phyloP scores from a whole-genome alignment of 2,888 invertebrate genomes.

The Thera obeliscata region DNA sequence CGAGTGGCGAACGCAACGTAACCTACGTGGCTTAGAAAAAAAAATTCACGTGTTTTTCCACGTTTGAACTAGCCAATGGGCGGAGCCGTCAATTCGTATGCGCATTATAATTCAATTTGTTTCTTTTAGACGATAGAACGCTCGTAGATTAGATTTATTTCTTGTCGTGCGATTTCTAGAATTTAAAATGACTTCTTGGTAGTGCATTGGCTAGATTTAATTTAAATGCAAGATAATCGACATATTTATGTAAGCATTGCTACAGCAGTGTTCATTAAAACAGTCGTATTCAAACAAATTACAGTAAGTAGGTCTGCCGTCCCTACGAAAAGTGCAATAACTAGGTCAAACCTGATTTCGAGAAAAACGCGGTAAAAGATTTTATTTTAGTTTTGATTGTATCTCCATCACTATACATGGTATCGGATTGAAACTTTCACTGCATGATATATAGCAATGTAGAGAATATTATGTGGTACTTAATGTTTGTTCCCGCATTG shows the following conservation, averaged over 20 bases:
- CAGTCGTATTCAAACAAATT: too few relatives aligned
- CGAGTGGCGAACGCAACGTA: constrained; percentile 67
- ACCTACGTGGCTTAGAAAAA: constrained; percentile 79
- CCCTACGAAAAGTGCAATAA: too few relatives aligned
- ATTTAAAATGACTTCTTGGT: constrained; percentile 7
- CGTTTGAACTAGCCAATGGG: constrained; percentile 73
- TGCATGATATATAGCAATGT: too few relatives aligned
- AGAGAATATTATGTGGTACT: too few relatives aligned
- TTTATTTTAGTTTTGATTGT: too few relatives aligned
- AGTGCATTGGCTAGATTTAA: constrained; percentile 2
- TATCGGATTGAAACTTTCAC: too few relatives aligned
- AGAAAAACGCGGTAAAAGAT: too few relatives aligned
- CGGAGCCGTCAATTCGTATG: constrained; percentile 58
- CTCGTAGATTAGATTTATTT: constrained; percentile 31
- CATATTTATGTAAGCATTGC: neutral
- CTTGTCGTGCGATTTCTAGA: constrained; percentile 6
- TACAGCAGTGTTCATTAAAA: neutral
- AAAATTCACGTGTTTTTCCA: constrained; percentile 81
- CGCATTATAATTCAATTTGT: constrained; percentile 68
- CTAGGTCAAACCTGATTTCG: too few relatives aligned
- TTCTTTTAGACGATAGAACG: constrained; percentile 45
- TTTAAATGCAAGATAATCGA: neutral
- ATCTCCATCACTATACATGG: too few relatives aligned
- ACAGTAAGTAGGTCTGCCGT: too few relatives aligned
- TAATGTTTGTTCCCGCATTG: too few relatives aligned